phyloP scores from a whole-genome alignment of 2,888 invertebrate species.

The Oligia fasciuncula region DNA sequence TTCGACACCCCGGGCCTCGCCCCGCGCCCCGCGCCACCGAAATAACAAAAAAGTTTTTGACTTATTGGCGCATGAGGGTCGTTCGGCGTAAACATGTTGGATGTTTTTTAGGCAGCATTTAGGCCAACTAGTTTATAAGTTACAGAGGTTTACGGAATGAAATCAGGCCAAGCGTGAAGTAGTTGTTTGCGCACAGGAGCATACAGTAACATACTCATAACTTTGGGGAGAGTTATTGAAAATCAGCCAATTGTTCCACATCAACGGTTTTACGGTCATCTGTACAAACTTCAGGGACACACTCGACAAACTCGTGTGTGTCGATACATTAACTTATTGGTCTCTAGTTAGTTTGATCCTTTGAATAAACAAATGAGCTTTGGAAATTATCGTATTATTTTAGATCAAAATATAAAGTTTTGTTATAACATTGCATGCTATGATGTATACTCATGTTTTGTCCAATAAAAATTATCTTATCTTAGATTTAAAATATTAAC shows the following conservation, averaged over 20 bases:
- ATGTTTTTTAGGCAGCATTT: conserved; percentile 82
- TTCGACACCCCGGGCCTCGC: conserved; percentile 75
- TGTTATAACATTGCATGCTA: no score
- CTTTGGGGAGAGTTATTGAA: conserved; percentile 62
- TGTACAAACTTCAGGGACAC: conserved; percentile 42
- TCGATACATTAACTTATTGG: conserved; percentile 5
- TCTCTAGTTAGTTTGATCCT: neutral
- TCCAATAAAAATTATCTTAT: no score
- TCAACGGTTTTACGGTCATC: conserved; percentile 51
- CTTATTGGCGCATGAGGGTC: conserved; percentile 71
- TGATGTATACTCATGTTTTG: no score
- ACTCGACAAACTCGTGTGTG: conserved; percentile 12
- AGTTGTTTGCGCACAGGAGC: conserved; percentile 65
- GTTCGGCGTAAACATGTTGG: conserved; percentile 82
- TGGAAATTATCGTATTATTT: neutral
- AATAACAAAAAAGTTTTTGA: conserved; percentile 83
- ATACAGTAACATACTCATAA: conserved; percentile 57
- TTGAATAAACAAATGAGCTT: neutral
- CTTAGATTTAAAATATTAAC: neutral
- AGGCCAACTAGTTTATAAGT: conserved; percentile 79
- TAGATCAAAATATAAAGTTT: neutral
- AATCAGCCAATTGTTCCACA: conserved; percentile 61
- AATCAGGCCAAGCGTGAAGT: conserved; percentile 69
- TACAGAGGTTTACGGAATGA: conserved; percentile 76
- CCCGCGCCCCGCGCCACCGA: conserved; percentile 69